Percentiles rank a stretch among this genome's conserved stretches.
Conservation (phyloP, 2,113 vertebrate genomes). For the Indicator maculatus region DNA sequence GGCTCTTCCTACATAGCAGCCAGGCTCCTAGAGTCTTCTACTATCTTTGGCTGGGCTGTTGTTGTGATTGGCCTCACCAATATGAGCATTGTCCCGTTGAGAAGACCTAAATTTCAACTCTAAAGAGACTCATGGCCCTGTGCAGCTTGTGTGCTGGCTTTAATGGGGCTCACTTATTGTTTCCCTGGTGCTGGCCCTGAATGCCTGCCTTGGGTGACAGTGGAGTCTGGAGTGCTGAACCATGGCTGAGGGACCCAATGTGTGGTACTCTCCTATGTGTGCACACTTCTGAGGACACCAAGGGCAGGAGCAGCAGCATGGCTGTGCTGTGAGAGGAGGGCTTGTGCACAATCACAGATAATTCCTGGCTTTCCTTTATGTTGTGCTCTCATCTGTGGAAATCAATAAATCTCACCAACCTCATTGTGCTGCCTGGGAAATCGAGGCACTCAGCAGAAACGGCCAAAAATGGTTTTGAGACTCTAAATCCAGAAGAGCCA, state of each 20-base stretch:
- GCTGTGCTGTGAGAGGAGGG: neutral
- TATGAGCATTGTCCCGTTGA: neutral
- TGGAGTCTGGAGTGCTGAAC: neutral
- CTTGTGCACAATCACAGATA: neutral
- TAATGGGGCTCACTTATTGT: neutral
- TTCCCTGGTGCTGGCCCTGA: neutral
- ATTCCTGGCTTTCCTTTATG: neutral
- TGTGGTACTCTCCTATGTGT: neutral
- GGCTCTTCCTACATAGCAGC: neutral
- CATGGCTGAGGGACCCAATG: neutral
- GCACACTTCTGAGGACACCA: rapidly evolving
- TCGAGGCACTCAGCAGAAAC: rapidly evolving
- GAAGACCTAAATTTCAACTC: neutral
- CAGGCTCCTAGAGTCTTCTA: neutral
- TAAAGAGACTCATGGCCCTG: neutral
- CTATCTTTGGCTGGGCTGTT: neutral
- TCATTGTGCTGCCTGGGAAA: neutral
- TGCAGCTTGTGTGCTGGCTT: neutral
- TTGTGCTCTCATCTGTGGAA: neutral
- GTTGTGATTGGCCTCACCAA: neutral
- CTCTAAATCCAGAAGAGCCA: neutral
- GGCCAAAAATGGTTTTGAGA: neutral
- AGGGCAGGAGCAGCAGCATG: neutral
- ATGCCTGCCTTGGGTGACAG: rapidly evolving
- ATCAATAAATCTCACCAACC: neutral